Evolutionary conservation across 2,888 invertebrate genomes (phyloP), one percentile per base, ranked within the genome.

Genomic region (Ommatoiulus sabulosus): DNA sequence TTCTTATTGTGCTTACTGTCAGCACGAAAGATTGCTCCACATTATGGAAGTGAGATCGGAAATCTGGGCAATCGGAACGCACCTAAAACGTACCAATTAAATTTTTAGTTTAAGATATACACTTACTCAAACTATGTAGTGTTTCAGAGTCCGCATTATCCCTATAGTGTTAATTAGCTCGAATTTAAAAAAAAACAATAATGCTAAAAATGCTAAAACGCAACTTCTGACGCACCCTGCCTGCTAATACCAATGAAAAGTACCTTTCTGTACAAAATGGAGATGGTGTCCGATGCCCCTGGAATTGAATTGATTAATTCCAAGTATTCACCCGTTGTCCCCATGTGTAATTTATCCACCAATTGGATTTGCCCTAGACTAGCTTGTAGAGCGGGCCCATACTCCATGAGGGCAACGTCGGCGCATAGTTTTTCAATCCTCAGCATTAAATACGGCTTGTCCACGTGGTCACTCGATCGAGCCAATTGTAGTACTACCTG

Each of bases 51-150:
- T 96, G 95, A 0, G 95, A 94, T 91, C 95, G 95, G 93, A 97
- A 97, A 92, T 97, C 97, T 0, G 97, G 96, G 92, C 97, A 97
- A 91, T 95, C 95, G 0, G 96, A 95, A 86, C 95, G 94, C 0
- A 97, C 96, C 96, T 96, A 91, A 0, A 92, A 92, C 10, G 24
- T 24, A 72, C 24, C 15, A 72, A n/a, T 24, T 72, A 3, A 57
- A 63, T 24, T 72, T 52, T 5, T 20, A 72, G 2, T 72, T 24
- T 35, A 35, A 35, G 35, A 35, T 35, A 35, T 35, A 35, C 35
- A 35, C 35, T 35, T 35, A 35, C 35, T 35, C 35, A 0, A 35
- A 35, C 35, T 35, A 35, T 2, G 35, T 0, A 35, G 35, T 35
- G 35, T 35, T 35, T 35, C 35, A 35, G 35, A 35, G 1, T 35